These are phyloP conservation scores for Apotomis capreana DNA, from an alignment of 2,888 invertebrate genomes.

Conservation along the genomic window DNA sequence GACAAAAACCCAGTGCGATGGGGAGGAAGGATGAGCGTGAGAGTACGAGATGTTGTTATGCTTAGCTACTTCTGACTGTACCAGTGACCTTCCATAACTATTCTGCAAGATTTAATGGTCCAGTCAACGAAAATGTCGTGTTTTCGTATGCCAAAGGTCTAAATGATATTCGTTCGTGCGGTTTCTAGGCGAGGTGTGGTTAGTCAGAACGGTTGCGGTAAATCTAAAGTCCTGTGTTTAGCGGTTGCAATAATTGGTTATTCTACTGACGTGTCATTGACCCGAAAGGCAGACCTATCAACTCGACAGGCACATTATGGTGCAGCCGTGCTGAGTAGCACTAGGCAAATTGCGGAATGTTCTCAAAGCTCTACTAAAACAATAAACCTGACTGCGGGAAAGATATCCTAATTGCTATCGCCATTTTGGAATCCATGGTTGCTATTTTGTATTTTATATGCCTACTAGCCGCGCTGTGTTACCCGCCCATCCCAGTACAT, in stretches of 20 bases:
- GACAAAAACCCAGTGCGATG: too few relatives aligned
- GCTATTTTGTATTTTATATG: too few relatives aligned
- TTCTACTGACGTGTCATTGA: conserved; percentile 29
- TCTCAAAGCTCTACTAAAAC: too few relatives aligned
- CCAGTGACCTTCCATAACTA: neutral
- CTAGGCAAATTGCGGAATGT: too few relatives aligned
- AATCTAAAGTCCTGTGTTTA: conserved; percentile 21
- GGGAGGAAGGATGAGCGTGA: too few relatives aligned
- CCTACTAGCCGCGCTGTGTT: too few relatives aligned
- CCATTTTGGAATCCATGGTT: too few relatives aligned
- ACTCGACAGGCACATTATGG: neutral
- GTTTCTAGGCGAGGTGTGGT: conserved; percentile 30
- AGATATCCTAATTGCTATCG: too few relatives aligned
- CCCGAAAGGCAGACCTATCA: conserved; percentile 3
- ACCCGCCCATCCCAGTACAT: too few relatives aligned
- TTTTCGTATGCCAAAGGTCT: neutral
- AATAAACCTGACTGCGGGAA: too few relatives aligned
- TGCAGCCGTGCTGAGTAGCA: neutral
- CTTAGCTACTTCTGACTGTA: too few relatives aligned
- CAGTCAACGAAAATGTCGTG: neutral
- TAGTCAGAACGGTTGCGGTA: conserved; percentile 26
- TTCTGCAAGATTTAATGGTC: neutral
- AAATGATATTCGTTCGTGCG: conserved; percentile 12
- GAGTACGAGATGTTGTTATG: too few relatives aligned
- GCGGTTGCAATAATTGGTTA: conserved; percentile 32